Conservation (phyloP, 2,113 vertebrate species). For the Odobenus rosmarus region DNA sequence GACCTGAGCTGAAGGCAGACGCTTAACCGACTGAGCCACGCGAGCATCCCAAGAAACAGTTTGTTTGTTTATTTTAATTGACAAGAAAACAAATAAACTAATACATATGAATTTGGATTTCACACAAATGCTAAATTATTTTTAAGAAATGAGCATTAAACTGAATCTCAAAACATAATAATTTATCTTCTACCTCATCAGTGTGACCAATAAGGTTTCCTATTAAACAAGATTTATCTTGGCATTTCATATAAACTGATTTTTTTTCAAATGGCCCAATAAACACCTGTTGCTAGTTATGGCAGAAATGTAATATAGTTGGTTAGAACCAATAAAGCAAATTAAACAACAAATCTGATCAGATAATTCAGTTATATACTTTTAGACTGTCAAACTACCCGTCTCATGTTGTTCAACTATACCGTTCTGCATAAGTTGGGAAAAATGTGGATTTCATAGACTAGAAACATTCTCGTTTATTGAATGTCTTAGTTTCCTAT, state of each 20-base stretch:
- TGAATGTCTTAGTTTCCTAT: not conserved
- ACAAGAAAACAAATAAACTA: not conserved
- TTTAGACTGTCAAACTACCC: not conserved
- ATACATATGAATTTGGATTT: not conserved
- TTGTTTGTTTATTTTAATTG: not conserved
- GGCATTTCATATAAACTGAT: not conserved
- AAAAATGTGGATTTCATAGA: not conserved
- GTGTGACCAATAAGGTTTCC: not conserved
- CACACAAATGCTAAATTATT: not conserved
- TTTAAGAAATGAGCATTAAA: not conserved
- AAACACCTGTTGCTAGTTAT: not conserved
- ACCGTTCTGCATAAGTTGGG: not conserved
- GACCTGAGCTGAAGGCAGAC: not conserved
- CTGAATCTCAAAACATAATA: not conserved
- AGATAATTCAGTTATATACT: not conserved
- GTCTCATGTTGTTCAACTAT: not conserved
- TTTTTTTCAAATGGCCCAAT: not conserved
- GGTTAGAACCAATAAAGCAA: not conserved
- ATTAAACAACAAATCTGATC: not conserved
- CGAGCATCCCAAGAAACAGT: not conserved
- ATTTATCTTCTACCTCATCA: not conserved
- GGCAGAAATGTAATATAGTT: not conserved
- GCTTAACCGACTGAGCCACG: not conserved
- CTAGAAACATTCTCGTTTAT: not conserved
- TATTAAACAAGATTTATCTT: not conserved